These are phyloP conservation scores for Caenorhabditis sp. DNA, from an alignment of 2,888 invertebrate genomes.

Conservation along the genomic window DNA sequence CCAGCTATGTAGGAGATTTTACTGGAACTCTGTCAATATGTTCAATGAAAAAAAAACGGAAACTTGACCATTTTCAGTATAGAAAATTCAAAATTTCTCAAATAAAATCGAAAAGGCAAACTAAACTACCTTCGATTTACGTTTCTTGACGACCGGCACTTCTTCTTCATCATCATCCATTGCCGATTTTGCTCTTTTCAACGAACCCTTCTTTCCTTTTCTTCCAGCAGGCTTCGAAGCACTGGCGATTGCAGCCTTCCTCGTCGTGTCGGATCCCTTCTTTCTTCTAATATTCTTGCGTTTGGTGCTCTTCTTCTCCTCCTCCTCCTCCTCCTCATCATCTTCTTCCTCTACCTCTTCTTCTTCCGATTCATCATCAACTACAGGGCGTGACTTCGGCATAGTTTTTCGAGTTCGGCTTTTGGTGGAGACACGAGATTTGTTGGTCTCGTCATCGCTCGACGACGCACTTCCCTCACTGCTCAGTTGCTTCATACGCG, in stretches of 20 bases:
- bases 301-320: not conserved
- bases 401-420: too few relatives aligned
- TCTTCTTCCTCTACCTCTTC: not conserved
- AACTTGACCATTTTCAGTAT: too few relatives aligned
- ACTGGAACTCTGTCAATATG: too few relatives aligned
- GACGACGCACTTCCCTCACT: conserved; percentile 10
- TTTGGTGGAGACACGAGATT: too few relatives aligned
- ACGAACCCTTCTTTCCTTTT: not conserved
- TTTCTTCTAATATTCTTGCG: not conserved
- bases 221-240: not conserved
- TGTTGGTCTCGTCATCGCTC: conserved; percentile 7
- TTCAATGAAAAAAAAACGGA: too few relatives aligned
- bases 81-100: not conserved
- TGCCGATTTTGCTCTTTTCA: not conserved
- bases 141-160: not conserved
- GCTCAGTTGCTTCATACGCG: conserved; percentile 21
- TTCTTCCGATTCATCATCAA: not conserved
- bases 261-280: not conserved
- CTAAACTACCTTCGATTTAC: not conserved
- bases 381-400: not conserved
- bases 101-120: too few relatives aligned
- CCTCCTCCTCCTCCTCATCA: not conserved
- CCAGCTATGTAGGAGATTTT: too few relatives aligned
- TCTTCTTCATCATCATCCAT: not conserved
- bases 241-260: not conserved